Percentiles rank a stretch among this genome's conserved stretches.
Conservation (phyloP, 2,888 invertebrate genomes). For the Drosophila pseudotakahashii region DNA sequence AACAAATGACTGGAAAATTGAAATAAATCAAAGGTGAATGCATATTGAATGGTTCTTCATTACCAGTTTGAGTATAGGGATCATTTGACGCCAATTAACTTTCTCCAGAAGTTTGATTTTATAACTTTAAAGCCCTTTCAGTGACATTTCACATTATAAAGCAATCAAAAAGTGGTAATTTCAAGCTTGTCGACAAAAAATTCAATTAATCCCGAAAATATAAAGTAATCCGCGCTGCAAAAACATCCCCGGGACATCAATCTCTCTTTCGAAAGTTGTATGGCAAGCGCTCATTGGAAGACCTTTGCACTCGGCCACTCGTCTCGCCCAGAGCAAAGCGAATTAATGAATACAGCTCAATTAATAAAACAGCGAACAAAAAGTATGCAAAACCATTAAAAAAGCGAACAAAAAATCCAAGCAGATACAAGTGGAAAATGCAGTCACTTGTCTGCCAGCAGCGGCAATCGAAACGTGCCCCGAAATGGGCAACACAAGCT, state of each 20-base stretch:
- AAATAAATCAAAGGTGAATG: constrained; percentile 2
- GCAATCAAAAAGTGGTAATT: constrained; percentile 31
- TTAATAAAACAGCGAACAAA: constrained; percentile 67
- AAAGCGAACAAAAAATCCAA: constrained; percentile 4
- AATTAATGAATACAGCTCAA: constrained; percentile 56
- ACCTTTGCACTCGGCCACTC: constrained; percentile 31
- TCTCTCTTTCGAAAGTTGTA: constrained; percentile 65
- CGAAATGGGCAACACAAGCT: constrained; percentile 59
- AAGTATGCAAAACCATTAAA: constrained; percentile 55
- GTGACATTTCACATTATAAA: constrained; percentile 28
- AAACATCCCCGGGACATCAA: constrained; percentile 44
- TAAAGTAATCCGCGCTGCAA: constrained; percentile 16
- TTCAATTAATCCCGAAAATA: constrained; percentile 27
- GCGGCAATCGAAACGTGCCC: constrained; percentile 55
- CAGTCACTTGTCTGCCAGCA: constrained; percentile 28
- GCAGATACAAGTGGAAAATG: constrained; percentile 46
- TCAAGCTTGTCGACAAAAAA: constrained; percentile 35
- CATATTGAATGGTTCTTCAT: constrained; percentile 1
- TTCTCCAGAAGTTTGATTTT: constrained; percentile 7
- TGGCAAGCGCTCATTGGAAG: constrained; percentile 51
- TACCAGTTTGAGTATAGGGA: background rate
- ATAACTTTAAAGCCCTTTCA: background rate
- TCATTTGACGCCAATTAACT: background rate
- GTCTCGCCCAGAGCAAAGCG: constrained; percentile 40
- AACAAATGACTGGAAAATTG: constrained; percentile 37